phyloP scores from a whole-genome alignment of 2,113 vertebrate species.

The Trematocara zebra region DNA sequence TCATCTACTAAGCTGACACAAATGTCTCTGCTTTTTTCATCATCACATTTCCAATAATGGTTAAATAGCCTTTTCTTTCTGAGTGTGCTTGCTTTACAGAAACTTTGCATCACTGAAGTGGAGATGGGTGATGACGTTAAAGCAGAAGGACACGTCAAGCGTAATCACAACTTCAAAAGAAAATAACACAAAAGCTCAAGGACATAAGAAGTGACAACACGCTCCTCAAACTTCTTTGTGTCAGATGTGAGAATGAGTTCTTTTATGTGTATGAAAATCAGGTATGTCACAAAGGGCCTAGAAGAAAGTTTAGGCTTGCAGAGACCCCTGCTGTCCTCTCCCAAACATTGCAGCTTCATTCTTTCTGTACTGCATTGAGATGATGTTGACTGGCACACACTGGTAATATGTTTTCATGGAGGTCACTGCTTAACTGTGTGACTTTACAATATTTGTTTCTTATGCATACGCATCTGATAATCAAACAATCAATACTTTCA shows the following conservation, averaged over 20 bases:
- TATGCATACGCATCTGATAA: neutral
- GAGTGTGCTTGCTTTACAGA: neutral
- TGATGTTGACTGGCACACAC: neutral
- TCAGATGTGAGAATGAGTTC: neutral
- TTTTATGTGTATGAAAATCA: neutral
- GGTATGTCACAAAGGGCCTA: neutral
- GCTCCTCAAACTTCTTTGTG: neutral
- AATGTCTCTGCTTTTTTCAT: neutral
- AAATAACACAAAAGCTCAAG: conserved; percentile 24
- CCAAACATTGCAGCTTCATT: neutral
- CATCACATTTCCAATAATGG: neutral
- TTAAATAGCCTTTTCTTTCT: neutral
- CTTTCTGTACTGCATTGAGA: neutral
- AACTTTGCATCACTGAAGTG: neutral
- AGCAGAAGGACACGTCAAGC: neutral
- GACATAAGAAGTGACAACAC: neutral
- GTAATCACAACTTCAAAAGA: neutral
- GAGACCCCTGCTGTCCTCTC: conserved; percentile 23
- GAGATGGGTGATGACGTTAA: neutral
- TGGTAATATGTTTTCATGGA: neutral
- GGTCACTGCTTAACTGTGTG: neutral
- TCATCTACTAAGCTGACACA: neutral
- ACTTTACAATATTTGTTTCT: neutral
- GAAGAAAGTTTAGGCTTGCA: neutral
- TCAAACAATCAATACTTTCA: neutral